Base-by-base conservation (phyloP, 2,888 invertebrate genomes). In the Polyommatus iphigenia region DNA sequence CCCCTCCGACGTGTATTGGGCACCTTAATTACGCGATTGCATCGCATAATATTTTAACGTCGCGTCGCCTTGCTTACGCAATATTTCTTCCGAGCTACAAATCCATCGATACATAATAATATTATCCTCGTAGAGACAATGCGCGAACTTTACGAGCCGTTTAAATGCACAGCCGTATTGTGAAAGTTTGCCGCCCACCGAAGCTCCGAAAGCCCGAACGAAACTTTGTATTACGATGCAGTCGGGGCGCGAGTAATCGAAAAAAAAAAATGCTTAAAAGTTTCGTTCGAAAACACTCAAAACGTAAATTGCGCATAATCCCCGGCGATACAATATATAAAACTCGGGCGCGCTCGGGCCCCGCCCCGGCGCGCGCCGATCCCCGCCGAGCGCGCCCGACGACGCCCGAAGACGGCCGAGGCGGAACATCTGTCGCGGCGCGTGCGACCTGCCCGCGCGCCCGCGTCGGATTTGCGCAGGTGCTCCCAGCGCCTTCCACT, bases 371-470 rank as follows among this genome's bases (percentile, higher is more conserved):
- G 59, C 32, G 76, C 32, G 24, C 67, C 32, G 24, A 46, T 6
- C 62, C 32, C 7, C 41, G 15, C 73, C 79, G 76, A 77, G n/a
- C 18, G 46, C 18, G 36, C 10, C 80, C 81, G 81, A 82, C 46
- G 67, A 32, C n/a, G 32, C 41, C 83, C 85, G 85, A 85, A 75
- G 78, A 46, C 67, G 81, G 83, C 84, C 87, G 87, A 85, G 80
- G 81, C 46, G 10, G 80, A 84, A 87, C 88, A 88, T 87, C 88
- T 88, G 87, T 87, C 88, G 80, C 83, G 85, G 85, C 87, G 87
- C 87, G 87, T 86, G 79, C 82, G 83, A 83, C 81, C 81, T 80
- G 80, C 78, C 72, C 76, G 76, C 79, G 78, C 41, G 32, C 71
- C 71, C 78, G 78, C 80, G 80, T 79, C 50, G 50, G 79, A 78